Evolutionary conservation across 2,113 vertebrate species (phyloP).

Genomic region (Puffinus mauretanicus): DNA sequence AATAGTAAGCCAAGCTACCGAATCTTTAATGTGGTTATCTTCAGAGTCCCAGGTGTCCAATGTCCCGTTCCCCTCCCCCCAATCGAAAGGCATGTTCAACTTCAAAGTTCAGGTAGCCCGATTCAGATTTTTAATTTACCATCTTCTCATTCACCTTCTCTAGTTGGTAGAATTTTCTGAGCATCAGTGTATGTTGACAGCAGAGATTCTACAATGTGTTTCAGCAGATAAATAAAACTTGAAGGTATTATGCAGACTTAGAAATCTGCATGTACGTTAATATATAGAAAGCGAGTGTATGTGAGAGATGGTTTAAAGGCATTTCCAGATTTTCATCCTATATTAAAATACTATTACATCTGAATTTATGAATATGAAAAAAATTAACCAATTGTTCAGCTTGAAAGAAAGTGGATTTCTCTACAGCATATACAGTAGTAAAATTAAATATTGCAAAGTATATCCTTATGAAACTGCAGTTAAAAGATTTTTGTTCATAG

Average conservation of each 20-base stretch:
- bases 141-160: not conserved
- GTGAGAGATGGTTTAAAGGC: not conserved
- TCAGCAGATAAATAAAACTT: not conserved
- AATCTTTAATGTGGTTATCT: not conserved
- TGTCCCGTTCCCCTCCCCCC: not conserved
- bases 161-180: not conserved
- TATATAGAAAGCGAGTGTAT: not conserved
- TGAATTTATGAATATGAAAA: not conserved
- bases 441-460: not conserved
- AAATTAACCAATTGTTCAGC: not conserved
- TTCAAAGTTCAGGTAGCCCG: not conserved
- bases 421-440: not conserved
- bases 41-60: not conserved
- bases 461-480: not conserved
- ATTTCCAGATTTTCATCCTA: not conserved
- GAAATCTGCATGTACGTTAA: not conserved
- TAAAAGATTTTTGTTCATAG: not conserved
- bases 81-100: not conserved
- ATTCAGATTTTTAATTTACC: not conserved
- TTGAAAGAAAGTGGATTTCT: not conserved
- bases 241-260: not conserved
- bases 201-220: not conserved
- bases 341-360: not conserved
- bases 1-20: not conserved
- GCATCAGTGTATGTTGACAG: not conserved